Evolutionary conservation across 2,888 invertebrate species (phyloP), one percentile per base, ranked within the genome.

Genomic region (Lasioglossum marginatum): DNA sequence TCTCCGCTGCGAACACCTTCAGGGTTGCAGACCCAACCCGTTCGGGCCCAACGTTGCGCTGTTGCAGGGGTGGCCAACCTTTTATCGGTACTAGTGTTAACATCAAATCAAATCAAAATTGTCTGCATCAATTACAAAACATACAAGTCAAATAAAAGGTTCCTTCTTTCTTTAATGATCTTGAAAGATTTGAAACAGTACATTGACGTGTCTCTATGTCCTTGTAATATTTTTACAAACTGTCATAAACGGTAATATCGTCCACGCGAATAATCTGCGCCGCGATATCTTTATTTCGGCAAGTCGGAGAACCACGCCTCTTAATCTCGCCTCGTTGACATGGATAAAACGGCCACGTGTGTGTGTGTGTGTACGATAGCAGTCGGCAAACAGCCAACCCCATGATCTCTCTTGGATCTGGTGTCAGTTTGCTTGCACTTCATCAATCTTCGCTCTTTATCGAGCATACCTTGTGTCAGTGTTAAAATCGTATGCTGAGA

Each of bases 271-370:
- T 85, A 79, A 85, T 84, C 78, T 79, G 12, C 43, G 71, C n/a
- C 40, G 57, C 52, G 79, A 60, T 85, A 85, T 85, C 85, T 79
- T 81, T 74, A 77, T 79, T 89, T 79, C 63, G 75, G 75, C 77
- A 73, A 83, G 81, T 79, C 81, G 8, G 40, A 60, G 79, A 73
- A 85, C 82, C 85, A 63, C 87, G 34, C 82, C 81, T 87, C 83
- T 85, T 85, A 88, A 89, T 88, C 89, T 83, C 74, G 68, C 10
- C 77, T 73, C 73, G 82, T 72, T 81, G 82, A 82, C 75, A 70
- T 68, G 83, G 82, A 89, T 84, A 84, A 86, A 80, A 87, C 82
- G 60, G 66, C 10, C 70, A 79, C 37, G 63, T 76, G 48, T 60
- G 8, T 10, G 79, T 37, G 8, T 23, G 74, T 37, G 8, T 34